These are phyloP conservation scores for Leucoptera coffeella DNA, from an alignment of 2,888 invertebrate genomes.

Conservation along the genomic window DNA sequence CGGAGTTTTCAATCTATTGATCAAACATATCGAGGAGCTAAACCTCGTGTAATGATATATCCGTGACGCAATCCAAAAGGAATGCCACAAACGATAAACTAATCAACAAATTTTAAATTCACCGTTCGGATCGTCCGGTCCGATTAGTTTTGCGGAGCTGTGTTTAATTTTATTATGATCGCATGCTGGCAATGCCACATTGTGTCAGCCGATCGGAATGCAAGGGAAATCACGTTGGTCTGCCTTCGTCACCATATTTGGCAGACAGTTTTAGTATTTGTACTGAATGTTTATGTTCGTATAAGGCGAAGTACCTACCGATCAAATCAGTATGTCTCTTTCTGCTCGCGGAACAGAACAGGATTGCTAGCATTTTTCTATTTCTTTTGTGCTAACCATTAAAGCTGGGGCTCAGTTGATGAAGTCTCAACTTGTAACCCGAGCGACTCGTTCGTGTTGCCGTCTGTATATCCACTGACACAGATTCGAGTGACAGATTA, in stretches of 20 bases:
- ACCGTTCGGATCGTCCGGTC: constrained; percentile 28
- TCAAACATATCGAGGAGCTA: constrained; percentile 18
- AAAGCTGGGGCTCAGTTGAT: too few relatives aligned
- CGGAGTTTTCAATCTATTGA: constrained; percentile 19
- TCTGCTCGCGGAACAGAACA: too few relatives aligned
- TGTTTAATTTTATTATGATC: constrained; percentile 33
- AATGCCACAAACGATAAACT: constrained; percentile 12
- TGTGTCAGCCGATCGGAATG: constrained; percentile 42
- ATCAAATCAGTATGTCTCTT: constrained; percentile 25
- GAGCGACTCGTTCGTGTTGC: too few relatives aligned
- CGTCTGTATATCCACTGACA: constrained; percentile 27
- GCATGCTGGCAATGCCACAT: constrained; percentile 18
- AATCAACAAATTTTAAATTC: constrained; percentile 13
- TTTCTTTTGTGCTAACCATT: too few relatives aligned
- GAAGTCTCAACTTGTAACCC: too few relatives aligned
- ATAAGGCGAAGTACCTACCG: too few relatives aligned
- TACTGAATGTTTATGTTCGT: too few relatives aligned
- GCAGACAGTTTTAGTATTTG: constrained; percentile 14
- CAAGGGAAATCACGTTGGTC: constrained; percentile 43
- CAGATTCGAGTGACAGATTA: constrained; percentile 21
- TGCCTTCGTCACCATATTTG: too few relatives aligned
- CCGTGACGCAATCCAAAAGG: constrained; percentile 20
- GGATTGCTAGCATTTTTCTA: too few relatives aligned
- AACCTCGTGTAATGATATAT: constrained; percentile 13
- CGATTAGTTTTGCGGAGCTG: constrained; percentile 22